Evolutionary conservation across 2,113 vertebrate species (phyloP).

Genomic region (Myotis lucifugus): DNA sequence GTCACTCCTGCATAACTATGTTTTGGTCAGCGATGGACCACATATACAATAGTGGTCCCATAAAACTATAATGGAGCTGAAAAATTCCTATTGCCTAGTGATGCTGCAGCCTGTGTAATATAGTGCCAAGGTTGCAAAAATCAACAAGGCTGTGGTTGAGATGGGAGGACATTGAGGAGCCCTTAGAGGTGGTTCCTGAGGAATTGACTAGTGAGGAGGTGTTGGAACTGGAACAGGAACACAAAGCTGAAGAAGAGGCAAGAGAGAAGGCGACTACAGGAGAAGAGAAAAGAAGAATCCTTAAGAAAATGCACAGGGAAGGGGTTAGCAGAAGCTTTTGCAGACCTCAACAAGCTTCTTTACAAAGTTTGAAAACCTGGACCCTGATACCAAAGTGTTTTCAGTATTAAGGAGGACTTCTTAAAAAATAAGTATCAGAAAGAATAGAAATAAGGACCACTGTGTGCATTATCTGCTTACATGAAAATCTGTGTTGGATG

Average conservation of each 20-base stretch:
- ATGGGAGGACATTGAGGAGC: background rate
- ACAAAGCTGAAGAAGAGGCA: background rate
- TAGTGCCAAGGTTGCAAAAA: background rate
- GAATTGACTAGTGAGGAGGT: background rate
- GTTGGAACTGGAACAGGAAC: background rate
- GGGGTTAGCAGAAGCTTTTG: background rate
- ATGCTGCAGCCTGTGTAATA: background rate
- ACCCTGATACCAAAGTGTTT: background rate
- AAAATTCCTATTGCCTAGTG: background rate
- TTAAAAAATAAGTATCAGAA: too few species aligned
- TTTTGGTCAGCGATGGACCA: background rate
- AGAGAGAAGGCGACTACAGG: background rate
- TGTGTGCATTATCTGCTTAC: background rate
- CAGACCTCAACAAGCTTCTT: background rate
- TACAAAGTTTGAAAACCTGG: background rate
- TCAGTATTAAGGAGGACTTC: background rate
- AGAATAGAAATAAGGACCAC: too few species aligned
- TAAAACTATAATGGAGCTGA: background rate
- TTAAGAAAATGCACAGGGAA: background rate
- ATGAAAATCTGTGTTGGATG: background rate
- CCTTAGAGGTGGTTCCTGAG: background rate
- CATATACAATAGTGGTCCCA: background rate
- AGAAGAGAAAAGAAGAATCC: background rate
- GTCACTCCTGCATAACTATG: background rate
- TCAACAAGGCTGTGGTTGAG: background rate